These are phyloP conservation scores for Diabrotica balteata DNA, from an alignment of 2,888 invertebrate species.

Conservation along the genomic window DNA sequence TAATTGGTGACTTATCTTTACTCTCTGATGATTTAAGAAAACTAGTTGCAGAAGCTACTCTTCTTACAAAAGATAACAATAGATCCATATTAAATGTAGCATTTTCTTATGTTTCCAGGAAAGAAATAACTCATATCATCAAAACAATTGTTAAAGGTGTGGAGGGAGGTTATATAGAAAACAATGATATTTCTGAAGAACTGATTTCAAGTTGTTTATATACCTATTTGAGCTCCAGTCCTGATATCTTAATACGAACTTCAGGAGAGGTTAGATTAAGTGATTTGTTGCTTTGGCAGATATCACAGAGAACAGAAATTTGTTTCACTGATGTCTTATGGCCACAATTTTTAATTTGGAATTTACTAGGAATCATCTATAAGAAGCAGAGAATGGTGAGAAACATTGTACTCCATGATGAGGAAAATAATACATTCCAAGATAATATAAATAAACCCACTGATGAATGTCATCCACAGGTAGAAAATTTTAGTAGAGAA, in stretches of 20 bases:
- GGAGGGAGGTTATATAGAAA: conserved; percentile 66
- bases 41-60: conserved; percentile 80
- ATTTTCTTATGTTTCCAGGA: conserved; percentile 83
- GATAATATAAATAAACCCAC: conserved; percentile 9
- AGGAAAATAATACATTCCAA: not conserved
- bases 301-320: conserved; percentile 75
- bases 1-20: conserved; percentile 84
- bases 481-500: conserved; percentile 60
- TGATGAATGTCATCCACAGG: conserved; percentile 43
- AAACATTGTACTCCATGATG: conserved; percentile 43
- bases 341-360: conserved; percentile 96
- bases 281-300: conserved; percentile 93
- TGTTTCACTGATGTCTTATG: conserved; percentile 91
- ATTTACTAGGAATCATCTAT: conserved; percentile 84
- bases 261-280: conserved; percentile 84
- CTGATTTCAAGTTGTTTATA: conserved; percentile 81
- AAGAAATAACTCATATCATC: conserved; percentile 82
- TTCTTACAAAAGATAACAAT: conserved; percentile 79
- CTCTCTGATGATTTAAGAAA: conserved; percentile 80
- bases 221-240: conserved; percentile 75
- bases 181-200: conserved; percentile 79
- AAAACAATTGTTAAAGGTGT: conserved; percentile 75
- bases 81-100: conserved; percentile 81
- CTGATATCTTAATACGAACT: conserved; percentile 91
- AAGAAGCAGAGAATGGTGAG: conserved; percentile 75